These are phyloP conservation scores for Morpho achilles DNA, from an alignment of 2,888 invertebrate species.

Conservation along the genomic window DNA sequence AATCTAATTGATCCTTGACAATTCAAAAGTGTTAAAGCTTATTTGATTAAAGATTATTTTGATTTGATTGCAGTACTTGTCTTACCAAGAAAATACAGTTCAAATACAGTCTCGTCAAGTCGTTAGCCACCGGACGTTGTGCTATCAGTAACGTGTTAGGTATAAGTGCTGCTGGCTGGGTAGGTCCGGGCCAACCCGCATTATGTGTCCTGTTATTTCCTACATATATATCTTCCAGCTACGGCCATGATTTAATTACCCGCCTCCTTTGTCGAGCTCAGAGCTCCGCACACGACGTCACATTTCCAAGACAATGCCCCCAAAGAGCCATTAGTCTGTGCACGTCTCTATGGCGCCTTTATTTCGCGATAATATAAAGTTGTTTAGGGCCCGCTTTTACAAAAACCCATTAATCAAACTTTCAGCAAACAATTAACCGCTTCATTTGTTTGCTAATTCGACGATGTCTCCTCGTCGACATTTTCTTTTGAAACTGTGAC, in stretches of 20 bases:
- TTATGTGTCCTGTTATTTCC: too few relatives aligned
- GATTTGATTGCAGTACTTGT: too few relatives aligned
- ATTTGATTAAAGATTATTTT: too few relatives aligned
- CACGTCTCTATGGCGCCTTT: constrained; percentile 18
- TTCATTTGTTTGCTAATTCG: constrained; percentile 19
- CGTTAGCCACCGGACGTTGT: too few relatives aligned
- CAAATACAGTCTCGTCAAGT: too few relatives aligned
- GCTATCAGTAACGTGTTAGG: too few relatives aligned
- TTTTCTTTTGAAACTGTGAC: constrained; percentile 1
- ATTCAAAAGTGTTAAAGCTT: too few relatives aligned
- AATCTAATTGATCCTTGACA: too few relatives aligned
- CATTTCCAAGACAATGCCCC: constrained; percentile 25
- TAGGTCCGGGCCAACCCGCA: too few relatives aligned
- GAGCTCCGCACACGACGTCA: constrained; percentile 19
- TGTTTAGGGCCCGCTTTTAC: constrained; percentile 14
- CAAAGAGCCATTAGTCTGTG: constrained; percentile 24
- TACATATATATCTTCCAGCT: too few relatives aligned
- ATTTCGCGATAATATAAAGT: constrained; percentile 17
- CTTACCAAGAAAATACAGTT: too few relatives aligned
- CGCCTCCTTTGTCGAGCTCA: constrained; percentile 18
- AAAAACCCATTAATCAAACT: constrained; percentile 21
- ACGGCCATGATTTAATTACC: constrained; percentile 25
- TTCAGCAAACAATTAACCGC: constrained; percentile 22
- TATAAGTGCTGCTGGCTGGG: too few relatives aligned
- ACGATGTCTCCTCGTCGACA: constrained; percentile 9